Base-by-base conservation (phyloP, 2,888 invertebrate species). In the Tenthredo scrophulariae region DNA sequence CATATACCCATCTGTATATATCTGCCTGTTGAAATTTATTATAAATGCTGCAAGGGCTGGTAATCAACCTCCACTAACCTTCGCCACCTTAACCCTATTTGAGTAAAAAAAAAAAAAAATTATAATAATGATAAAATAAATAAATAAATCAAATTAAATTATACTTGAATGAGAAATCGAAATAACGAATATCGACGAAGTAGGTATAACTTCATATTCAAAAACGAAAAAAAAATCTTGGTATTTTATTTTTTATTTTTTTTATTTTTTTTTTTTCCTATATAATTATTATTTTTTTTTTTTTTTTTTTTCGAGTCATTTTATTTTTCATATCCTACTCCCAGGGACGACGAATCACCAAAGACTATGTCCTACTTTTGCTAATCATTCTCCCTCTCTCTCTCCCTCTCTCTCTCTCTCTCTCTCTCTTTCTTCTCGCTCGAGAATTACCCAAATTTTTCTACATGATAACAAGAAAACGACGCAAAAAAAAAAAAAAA, bases 41-140 rank as follows among this genome's bases (percentile, higher is more conserved):
- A 70, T 70, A 13, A 62, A n/a, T 70, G 18, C 29, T 37, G 70
- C 18, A 18, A 26, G 26, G 37, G 33, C n/a, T 33, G 70, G 70
- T 70, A 70, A 70, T 70, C 70, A 70, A 37, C 18, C 9, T 70
- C 70, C 70, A 2, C 29, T 37, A 37, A 70, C n/a, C 70, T 70
- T 18, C 18, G 37, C 15, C 70, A 33, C 29, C 37, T 29, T 33
- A 9, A 18, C 7, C 70, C 29, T 26, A 15, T 29, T 26, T 65
- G 13, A 29, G 29, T 29, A 65, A 65, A 65, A 10, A 29, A 65
- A 65, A n/a, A 50, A 50, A 50, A n/a, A n/a, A 50, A 18, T 50
- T n/a, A 18, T 50, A 5, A 6, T 50, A 50, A 50, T n/a, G 50
- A 50, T 18, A n/a, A n/a, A n/a, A n/a, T n/a, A n/a, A n/a, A n/a